Conservation (phyloP, 30 jellyfish, hydroid and myxozoan genomes). For the Catostylus mosaicus region DNA sequence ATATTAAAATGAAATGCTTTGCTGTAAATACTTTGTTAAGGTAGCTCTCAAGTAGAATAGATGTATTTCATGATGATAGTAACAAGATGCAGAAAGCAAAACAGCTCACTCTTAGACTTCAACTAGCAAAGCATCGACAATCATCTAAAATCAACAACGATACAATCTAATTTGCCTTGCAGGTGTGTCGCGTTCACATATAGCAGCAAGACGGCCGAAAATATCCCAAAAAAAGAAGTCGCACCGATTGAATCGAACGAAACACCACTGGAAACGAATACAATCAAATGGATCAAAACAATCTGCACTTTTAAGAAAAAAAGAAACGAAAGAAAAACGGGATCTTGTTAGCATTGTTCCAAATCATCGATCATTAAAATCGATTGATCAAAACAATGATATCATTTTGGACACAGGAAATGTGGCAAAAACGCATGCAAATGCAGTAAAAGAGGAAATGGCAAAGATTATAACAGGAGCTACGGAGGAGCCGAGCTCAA, state of each 20-base stretch:
- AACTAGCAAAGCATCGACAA: no score
- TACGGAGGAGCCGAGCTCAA: not conserved
- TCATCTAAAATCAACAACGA: no score
- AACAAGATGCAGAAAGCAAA: no score
- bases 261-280: not conserved
- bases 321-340: slow-evolving; percentile 4
- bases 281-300: not conserved
- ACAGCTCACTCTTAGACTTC: no score
- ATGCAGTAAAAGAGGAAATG: not conserved
- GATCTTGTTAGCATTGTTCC: slow-evolving; percentile 48
- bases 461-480: slow-evolving; percentile 8
- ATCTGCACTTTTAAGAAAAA: not conserved
- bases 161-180: no score
- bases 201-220: slow-evolving; percentile 23
- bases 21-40: no score
- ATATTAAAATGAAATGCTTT: no score
- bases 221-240: not conserved
- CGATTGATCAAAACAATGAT: slow-evolving; percentile 12
- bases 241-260: not conserved
- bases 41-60: no score
- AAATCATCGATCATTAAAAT: slow-evolving; percentile 2
- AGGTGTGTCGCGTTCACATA: slow-evolving; percentile 7
- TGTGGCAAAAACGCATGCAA: slow-evolving; percentile 9
- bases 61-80: no score
- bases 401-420: slow-evolving; percentile 12